Evolutionary conservation across 2,888 invertebrate species (phyloP).

Genomic region (Leptinotarsa rubiginosa): DNA sequence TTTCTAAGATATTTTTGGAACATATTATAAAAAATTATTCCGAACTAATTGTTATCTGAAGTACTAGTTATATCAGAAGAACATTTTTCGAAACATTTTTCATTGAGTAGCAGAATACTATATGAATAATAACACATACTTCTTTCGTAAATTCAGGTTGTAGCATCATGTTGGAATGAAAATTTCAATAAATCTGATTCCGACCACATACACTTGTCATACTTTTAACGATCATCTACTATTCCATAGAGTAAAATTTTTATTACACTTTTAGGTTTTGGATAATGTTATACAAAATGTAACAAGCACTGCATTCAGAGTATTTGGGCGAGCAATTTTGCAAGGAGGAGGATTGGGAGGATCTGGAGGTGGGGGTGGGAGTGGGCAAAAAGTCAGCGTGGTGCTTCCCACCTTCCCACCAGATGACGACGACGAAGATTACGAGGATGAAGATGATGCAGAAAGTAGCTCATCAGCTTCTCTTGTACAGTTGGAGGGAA

Average conservation of each 20-base stretch:
- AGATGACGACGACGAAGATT: slow-evolving; percentile 74
- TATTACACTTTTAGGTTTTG: slow-evolving; percentile 71
- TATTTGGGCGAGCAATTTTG: slow-evolving; percentile 80
- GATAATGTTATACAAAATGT: slow-evolving; percentile 83
- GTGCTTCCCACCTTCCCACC: slow-evolving; percentile 77
- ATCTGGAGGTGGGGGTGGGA: slow-evolving; percentile 66
- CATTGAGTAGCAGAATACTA: no score
- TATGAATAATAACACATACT: no score
- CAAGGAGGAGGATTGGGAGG: slow-evolving; percentile 71
- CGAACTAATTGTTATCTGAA: no score
- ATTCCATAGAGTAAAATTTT: background rate
- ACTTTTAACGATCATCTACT: no score
- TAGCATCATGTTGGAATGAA: no score
- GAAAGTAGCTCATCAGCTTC: slow-evolving; percentile 33
- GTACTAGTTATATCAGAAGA: no score
- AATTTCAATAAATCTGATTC: no score
- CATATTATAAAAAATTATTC: no score
- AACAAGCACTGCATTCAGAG: slow-evolving; percentile 78
- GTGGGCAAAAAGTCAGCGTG: slow-evolving; percentile 71
- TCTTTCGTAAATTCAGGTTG: no score
- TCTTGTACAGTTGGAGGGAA: background rate
- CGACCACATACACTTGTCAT: no score
- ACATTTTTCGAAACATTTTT: no score
- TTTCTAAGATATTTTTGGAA: no score
- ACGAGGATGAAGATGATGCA: slow-evolving; percentile 64